Base-by-base conservation (phyloP, 2,888 invertebrate genomes). In the Xylocampa areola region DNA sequence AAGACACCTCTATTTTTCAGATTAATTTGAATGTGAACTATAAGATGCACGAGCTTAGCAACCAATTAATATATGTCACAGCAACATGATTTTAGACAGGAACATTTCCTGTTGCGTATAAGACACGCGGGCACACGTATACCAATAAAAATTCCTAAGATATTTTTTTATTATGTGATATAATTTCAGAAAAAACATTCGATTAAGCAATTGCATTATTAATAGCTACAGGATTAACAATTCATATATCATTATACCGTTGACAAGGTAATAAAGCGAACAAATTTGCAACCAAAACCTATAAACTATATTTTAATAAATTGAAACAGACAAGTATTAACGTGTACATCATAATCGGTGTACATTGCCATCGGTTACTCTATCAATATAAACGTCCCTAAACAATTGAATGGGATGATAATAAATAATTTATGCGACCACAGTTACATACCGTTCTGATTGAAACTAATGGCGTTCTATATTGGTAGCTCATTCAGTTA, bases 361-460 rank as follows among this genome's bases (percentile, higher is more conserved):
- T 35, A 50, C 35, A 66, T 49, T 27, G 48, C 37, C 53, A 68
- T 73, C 68, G 73, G 68, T 77, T 74, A 74, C 69, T 63, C 55
- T 44, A 55, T 50, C 65, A 63, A 71, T 75, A 75, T 74, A 75
- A 76, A 74, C 65, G 77, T 74, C 74, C 61, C 73, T 66, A 77
- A 82, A 80, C 84, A 85, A 81, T 84, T 75, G 69, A 72, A 69
- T 59, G 37, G 55, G 59, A 75, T 71, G 67, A 69, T 77, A 68
- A 77, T 81, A 78, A 84, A 80, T 73, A 70, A 85, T 83, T 85
- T 81, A 87, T 83, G 80, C 72, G 67, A 68, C 66, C 70, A 64
- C 67, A 73, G 75, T 67, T 61, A 74, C 69, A 74, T 71, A 71
- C 65, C 55, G 74, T 69, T 73, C 73, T 83, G 79, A 88, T 87